A percentile compares a stretch with the other conserved stretches of the same genome.
Conservation (phyloP, 2,113 vertebrate species). For the Malurus elegans region DNA sequence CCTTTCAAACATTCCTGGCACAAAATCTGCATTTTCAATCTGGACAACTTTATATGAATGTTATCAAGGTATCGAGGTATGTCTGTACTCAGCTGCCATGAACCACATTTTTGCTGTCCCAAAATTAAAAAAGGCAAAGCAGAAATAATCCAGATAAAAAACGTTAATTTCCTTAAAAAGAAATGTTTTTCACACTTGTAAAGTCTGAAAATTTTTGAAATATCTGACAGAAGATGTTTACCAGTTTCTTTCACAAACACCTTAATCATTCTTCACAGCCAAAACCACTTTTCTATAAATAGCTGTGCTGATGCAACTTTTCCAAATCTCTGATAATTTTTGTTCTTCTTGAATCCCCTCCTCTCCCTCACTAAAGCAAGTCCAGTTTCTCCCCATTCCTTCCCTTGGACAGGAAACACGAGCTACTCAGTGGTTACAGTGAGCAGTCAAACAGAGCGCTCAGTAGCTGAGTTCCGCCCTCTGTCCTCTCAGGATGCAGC, state of each 20-base stretch:
- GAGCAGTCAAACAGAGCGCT: rapidly evolving
- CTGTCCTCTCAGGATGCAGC: background rate
- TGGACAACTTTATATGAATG: background rate
- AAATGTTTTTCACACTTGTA: background rate
- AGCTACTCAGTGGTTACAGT: background rate
- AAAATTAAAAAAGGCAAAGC: background rate
- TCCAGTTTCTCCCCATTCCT: background rate
- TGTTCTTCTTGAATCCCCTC: background rate
- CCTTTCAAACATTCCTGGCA: background rate
- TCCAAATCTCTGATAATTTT: background rate
- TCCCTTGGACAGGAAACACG: background rate
- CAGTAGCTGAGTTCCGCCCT: background rate
- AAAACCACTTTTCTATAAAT: background rate
- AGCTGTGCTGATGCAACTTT: background rate
- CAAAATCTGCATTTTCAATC: background rate
- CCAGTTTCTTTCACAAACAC: background rate
- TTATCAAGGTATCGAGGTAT: background rate
- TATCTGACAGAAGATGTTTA: background rate
- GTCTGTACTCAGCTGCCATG: background rate
- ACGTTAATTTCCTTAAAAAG: background rate
- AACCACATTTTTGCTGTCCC: background rate
- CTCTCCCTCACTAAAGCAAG: background rate
- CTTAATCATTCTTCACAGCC: background rate
- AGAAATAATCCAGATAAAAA: background rate
- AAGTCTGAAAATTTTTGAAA: background rate